Evolutionary conservation across 2,797 vertebrate genomes (phyloP), one percentile per base, ranked within the genome.

Genomic region (Enteromius trimaculatus): DNA sequence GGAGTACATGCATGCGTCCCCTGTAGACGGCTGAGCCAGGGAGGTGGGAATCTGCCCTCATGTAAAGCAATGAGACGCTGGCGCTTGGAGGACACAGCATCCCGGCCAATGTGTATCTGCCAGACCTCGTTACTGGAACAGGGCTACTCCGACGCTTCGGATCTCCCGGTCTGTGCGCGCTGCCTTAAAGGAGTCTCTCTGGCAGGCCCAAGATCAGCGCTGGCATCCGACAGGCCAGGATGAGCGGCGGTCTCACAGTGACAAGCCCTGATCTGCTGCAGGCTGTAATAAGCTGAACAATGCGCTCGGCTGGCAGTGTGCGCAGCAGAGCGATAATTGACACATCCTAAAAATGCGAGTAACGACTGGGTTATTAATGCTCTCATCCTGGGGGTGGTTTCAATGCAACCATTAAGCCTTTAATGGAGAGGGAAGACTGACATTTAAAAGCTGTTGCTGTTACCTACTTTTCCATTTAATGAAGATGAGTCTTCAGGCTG

Each of bases 341-440:
- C 92, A 93, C 88, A 91, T 93, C 89, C 91, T 92, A 92, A 92
- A 92, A 93, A 92, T 89, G 89, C 89, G 91, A 93, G 92, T 92
- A 93, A 93, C 88, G 91, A 92, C 89, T 85, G 87, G 86, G 89
- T 92, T 92, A 93, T 95, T 94, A 94, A 95, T 93, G 93, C 89
- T 86, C 90, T 93, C 90, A 92, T 93, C 91, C 92, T 91, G 88
- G 85, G 92, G 93, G 89, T 90, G 90, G 90, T 89, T 93, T 94
- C 92, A 92, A 90, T 81, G 76, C 90, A 93, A 91, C 90, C 92
- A 94, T 95, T 94, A 95, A 94, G 91, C 89, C 91, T 90, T 94
- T 94, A 93, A 93, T 95, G 93, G 92, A 94, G 92, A 93, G 90
- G 88, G 92, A 94, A 93, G 92, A 91, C 88, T 90, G 91, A 91